These are phyloP conservation scores for Cheilinus undulatus DNA, from an alignment of 2,113 vertebrate species.

Conservation along the genomic window DNA sequence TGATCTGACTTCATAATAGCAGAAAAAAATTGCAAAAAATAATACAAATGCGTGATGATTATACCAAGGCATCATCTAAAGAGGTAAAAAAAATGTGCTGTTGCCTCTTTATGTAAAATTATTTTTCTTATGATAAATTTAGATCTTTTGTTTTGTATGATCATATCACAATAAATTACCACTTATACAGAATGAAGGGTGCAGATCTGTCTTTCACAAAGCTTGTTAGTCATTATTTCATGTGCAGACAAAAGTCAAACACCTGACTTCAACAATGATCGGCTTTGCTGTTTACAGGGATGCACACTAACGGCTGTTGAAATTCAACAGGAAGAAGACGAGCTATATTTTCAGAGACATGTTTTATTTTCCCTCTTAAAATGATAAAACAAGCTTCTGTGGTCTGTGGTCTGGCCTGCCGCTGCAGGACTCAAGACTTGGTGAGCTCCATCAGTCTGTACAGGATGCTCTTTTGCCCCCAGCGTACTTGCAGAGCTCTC, in stretches of 20 bases:
- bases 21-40: too few species aligned
- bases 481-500: conserved; percentile 89
- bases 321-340: background rate
- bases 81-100: too few species aligned
- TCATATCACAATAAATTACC: too few species aligned
- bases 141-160: too few species aligned
- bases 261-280: background rate
- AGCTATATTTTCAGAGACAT: background rate
- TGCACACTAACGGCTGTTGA: background rate
- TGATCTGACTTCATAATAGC: too few species aligned
- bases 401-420: background rate
- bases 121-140: too few species aligned
- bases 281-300: background rate
- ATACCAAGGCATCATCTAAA: too few species aligned
- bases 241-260: background rate
- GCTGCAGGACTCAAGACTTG: conserved; percentile 12
- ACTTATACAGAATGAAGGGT: too few species aligned
- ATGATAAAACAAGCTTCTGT: background rate
- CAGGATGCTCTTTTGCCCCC: conserved; percentile 91
- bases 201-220: too few species aligned
- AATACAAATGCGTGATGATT: too few species aligned
- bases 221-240: too few species aligned
- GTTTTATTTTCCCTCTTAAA: background rate
- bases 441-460: conserved; percentile 85
- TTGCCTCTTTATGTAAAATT: too few species aligned